phyloP scores from a whole-genome alignment of 2,113 vertebrate genomes.

The Ammodytes marinus region DNA sequence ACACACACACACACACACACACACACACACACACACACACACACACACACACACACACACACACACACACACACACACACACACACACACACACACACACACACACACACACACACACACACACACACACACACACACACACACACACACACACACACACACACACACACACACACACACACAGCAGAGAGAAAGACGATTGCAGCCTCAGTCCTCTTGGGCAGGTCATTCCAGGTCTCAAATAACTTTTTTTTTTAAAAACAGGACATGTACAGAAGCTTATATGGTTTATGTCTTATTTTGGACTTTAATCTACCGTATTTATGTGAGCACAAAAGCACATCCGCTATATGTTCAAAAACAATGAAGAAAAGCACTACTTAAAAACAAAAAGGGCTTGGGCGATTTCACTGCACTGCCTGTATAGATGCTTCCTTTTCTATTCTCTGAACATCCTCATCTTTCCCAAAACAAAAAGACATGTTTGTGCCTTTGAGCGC shows the following conservation, averaged over 20 bases:
- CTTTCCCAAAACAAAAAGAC: conserved; percentile 46
- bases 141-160: no score
- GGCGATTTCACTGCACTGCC: background rate
- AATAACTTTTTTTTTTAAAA: conserved; percentile 12
- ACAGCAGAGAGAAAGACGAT: background rate
- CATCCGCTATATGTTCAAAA: conserved; percentile 2
- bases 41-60: conserved; percentile 8
- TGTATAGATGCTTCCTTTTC: conserved; percentile 31
- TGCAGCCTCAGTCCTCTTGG: conserved; percentile 8
- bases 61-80: conserved; percentile 4
- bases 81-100: conserved; percentile 3
- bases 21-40: background rate
- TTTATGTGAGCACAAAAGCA: conserved; percentile 7
- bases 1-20: conserved; percentile 3
- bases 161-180: conserved; percentile 3
- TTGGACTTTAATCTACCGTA: conserved; percentile 22
- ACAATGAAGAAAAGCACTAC: background rate
- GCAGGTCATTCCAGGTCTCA: conserved; percentile 14
- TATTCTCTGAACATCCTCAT: conserved; percentile 34
- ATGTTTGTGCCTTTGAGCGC: conserved; percentile 45
- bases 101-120: conserved; percentile 1
- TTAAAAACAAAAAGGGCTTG: conserved; percentile 13
- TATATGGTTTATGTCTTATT: conserved; percentile 6
- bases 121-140: background rate
- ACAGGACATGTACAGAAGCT: background rate